Conservation (phyloP, 2,797 vertebrate species). For the Sphenodon punctatus region DNA sequence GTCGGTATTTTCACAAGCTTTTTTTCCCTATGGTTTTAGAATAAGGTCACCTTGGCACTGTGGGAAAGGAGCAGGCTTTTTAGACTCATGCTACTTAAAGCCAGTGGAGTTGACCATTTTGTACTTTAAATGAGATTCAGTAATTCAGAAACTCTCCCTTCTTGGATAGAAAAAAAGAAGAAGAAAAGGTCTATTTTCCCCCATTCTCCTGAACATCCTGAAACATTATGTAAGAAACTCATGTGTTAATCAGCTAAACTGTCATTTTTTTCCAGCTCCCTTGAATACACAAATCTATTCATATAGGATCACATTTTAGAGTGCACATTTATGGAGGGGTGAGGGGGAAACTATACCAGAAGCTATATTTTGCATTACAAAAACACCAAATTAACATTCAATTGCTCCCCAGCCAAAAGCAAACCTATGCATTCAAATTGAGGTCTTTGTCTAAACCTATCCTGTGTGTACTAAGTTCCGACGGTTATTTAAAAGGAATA, state of each 20-base stretch:
- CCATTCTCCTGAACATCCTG: not conserved
- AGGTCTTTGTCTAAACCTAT: slow-evolving; percentile 13
- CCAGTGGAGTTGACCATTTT: not conserved
- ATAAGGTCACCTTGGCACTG: not conserved
- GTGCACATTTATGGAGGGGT: not conserved
- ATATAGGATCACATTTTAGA: not conserved
- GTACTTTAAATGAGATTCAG: not conserved
- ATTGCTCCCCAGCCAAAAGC: slow-evolving; percentile 6
- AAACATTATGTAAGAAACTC: not conserved
- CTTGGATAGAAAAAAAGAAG: no score
- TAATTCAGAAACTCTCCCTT: not conserved
- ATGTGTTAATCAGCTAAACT: not conserved
- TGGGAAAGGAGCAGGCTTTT: not conserved
- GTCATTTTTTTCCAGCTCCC: not conserved
- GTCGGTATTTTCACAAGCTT: not conserved
- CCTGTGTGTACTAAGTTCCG: not conserved
- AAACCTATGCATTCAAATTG: not conserved
- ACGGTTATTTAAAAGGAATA: not conserved
- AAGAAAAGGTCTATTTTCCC: not conserved
- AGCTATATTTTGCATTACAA: slow-evolving; percentile 17
- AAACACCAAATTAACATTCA: slow-evolving; percentile 30
- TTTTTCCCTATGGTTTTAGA: slow-evolving; percentile 4
- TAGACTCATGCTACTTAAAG: not conserved
- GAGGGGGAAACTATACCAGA: not conserved
- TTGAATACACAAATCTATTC: slow-evolving; percentile 12